phyloP scores from a whole-genome alignment of 1,140 invertebrate species.

The Spodoptera litura region DNA sequence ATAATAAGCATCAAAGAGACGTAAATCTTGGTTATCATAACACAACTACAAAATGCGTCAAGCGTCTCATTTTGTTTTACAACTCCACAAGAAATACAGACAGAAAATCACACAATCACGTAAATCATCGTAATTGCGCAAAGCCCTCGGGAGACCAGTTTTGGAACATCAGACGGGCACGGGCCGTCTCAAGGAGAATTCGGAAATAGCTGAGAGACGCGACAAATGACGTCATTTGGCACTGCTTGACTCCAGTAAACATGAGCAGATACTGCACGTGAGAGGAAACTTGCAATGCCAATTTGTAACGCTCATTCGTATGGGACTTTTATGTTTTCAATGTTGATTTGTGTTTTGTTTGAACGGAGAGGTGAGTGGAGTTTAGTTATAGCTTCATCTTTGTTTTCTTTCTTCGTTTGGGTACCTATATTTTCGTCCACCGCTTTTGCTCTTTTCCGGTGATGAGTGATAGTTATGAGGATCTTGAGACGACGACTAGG shows the following conservation, averaged over 20 bases:
- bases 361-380: neutral
- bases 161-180: slow-evolving; percentile 28
- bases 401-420: too few relatives aligned
- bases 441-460: too few relatives aligned
- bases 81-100: too few relatives aligned
- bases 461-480: too few relatives aligned
- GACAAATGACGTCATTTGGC: slow-evolving; percentile 35
- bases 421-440: too few relatives aligned
- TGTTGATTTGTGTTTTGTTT: neutral
- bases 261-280: slow-evolving; percentile 19
- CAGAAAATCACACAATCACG: neutral
- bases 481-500: too few relatives aligned
- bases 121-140: slow-evolving; percentile 22
- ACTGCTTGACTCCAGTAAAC: slow-evolving; percentile 22
- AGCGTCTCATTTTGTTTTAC: too few relatives aligned
- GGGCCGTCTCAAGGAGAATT: slow-evolving; percentile 25
- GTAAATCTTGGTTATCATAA: too few relatives aligned
- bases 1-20: too few relatives aligned
- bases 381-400: neutral
- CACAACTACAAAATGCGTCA: too few relatives aligned
- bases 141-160: slow-evolving; percentile 8
- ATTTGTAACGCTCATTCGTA: slow-evolving; percentile 4
- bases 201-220: slow-evolving; percentile 20
- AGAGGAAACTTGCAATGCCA: slow-evolving; percentile 38
- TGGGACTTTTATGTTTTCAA: slow-evolving; percentile 27